Conservation (phyloP, 2,797 vertebrate genomes). For the Fringilla coelebs region DNA sequence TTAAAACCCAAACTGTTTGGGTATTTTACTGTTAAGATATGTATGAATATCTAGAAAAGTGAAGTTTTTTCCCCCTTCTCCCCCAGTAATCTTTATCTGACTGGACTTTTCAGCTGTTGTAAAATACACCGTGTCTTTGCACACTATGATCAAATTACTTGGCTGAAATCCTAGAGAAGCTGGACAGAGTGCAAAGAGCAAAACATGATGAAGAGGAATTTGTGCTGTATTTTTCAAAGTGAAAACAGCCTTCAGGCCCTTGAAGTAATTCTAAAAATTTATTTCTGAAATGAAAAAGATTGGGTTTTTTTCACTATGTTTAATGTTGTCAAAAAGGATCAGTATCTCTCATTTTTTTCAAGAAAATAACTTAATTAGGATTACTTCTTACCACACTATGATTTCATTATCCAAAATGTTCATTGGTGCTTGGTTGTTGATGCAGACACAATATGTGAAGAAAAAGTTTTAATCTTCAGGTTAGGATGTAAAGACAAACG, state of each 20-base stretch:
- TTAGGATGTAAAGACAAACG: background rate
- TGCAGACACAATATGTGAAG: background rate
- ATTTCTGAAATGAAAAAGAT: background rate
- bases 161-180: conserved; percentile 17
- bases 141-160: background rate
- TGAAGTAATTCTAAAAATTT: background rate
- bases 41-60: background rate
- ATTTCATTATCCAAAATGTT: background rate
- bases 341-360: background rate
- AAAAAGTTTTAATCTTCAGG: background rate
- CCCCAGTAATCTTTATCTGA: background rate
- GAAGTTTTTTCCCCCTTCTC: accelerated
- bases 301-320: accelerated
- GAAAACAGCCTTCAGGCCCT: background rate
- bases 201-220: background rate
- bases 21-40: background rate
- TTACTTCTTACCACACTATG: background rate
- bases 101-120: background rate
- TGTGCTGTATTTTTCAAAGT: background rate
- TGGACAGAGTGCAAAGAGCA: background rate
- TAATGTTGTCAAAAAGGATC: background rate
- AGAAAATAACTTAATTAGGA: background rate
- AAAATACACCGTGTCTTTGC: background rate
- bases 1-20: background rate
- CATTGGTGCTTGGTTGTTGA: background rate